Conservation (phyloP, 2,113 vertebrate species). For the Phrynocephalus versicolor region DNA sequence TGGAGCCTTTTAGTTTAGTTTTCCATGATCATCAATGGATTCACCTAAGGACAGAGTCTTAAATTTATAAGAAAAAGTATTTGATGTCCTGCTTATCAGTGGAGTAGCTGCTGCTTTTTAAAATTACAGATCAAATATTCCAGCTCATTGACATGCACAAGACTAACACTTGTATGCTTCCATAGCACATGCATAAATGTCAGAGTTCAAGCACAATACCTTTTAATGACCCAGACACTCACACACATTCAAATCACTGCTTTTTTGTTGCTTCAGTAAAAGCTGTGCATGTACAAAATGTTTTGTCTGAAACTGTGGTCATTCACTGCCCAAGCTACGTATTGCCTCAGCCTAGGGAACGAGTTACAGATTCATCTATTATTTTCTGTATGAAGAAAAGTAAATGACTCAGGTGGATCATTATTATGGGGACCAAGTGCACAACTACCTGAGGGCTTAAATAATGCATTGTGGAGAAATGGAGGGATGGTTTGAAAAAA, state of each 20-base stretch:
- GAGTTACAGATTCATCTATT: constrained; percentile 10
- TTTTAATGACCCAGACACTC: background rate
- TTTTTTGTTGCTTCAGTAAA: constrained; percentile 2
- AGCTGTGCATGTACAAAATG: constrained; percentile 8
- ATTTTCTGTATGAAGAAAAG: constrained; percentile 31
- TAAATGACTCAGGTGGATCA: background rate
- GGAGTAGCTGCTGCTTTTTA: background rate
- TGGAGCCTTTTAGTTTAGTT: no score
- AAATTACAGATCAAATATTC: no score
- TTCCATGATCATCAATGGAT: no score
- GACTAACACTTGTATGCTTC: background rate
- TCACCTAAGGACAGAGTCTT: no score
- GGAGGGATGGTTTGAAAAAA: background rate
- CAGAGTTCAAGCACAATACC: background rate
- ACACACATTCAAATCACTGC: no score
- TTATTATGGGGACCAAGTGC: constrained; percentile 13
- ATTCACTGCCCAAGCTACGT: background rate
- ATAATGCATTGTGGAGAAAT: background rate
- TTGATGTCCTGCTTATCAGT: no score
- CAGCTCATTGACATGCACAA: background rate
- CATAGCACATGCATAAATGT: background rate
- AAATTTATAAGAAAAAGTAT: no score
- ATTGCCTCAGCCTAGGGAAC: constrained; percentile 16
- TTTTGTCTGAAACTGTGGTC: constrained; percentile 29
- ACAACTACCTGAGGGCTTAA: background rate